These are phyloP conservation scores for Drymonia ruficornis DNA, from an alignment of 2,888 invertebrate species.

Conservation along the genomic window DNA sequence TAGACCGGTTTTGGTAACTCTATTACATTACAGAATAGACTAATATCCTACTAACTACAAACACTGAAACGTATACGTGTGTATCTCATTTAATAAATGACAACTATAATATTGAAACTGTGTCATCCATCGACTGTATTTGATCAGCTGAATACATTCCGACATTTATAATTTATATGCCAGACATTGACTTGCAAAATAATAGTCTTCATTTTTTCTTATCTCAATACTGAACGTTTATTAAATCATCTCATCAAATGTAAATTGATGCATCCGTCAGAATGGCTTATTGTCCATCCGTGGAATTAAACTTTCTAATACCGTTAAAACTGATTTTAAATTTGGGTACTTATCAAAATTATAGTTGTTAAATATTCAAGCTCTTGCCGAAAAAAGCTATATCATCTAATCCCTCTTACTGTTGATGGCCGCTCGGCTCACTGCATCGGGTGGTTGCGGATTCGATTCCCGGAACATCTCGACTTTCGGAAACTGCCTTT, in stretches of 20 bases:
- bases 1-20: no score
- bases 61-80: no score
- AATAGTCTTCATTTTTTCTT: not conserved
- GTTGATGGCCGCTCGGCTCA: no score
- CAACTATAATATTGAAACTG: not conserved
- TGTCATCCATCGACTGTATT: slow-evolving; percentile 12
- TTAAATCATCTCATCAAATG: slow-evolving; percentile 1
- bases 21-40: no score
- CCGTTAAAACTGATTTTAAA: not conserved
- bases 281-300: slow-evolving; percentile 13
- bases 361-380: not conserved
- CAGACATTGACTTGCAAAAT: not conserved
- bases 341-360: not conserved
- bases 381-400: not conserved
- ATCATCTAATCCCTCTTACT: not conserved
- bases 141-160: slow-evolving; percentile 9
- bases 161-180: not conserved
- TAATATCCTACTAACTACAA: no score
- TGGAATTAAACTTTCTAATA: slow-evolving; percentile 7
- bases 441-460: no score
- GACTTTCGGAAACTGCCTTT: no score
- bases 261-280: not conserved
- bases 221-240: not conserved
- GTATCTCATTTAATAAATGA: not conserved
- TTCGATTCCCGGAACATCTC: no score